Evolutionary conservation across 2,113 vertebrate genomes (phyloP), one percentile per base, ranked within the genome.

Genomic region (Centropus unirufus): DNA sequence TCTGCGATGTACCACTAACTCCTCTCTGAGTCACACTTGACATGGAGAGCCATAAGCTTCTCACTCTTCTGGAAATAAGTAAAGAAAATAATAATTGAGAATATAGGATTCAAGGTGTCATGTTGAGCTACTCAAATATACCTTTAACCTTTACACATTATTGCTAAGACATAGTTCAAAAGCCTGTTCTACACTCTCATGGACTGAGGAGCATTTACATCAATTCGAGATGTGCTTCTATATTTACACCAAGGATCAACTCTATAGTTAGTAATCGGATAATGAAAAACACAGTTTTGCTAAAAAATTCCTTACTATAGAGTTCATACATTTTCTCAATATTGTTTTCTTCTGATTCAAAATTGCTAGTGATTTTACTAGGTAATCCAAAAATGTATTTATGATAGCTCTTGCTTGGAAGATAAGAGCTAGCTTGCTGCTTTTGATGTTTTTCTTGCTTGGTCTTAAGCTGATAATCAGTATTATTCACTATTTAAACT

Each of bases 401-500:
- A 57, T 46, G 6, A 14, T 42, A 52, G 15, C 5, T 54, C 39
- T 67, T 83, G 18, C 7, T 62, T 83, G 39, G n/a, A 83, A 75
- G 16, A 29, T 15, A 69, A 36, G 55, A 44, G 18, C 36, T 59
- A 44, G 7, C 22, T 55, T 89, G 34, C 8, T 67, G 55, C 40
- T 89, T 19, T 47, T 62, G 59, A 44, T 64, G 18, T 68, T 54
- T 87, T 68, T 69, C 14, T 36, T 81, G 20, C 26, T 69, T 49
- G 30, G 12, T 26, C 83, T 78, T 58, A 62, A 32, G 67, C 59
- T 67, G 64, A 61, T 74, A 61, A 40, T 54, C 85, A 86, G 52
- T 79, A 67, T 79, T 90, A 77, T 77, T 87, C 84, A 58, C 23
- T 85, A 14, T 61, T 85, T 81, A 87, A 72, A 23, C 62, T 44